A percentile compares a stretch with the other conserved stretches of the same genome.
Evolutionary conservation across 2,113 vertebrate species (phyloP).

Genomic region (Aramus guarauna): DNA sequence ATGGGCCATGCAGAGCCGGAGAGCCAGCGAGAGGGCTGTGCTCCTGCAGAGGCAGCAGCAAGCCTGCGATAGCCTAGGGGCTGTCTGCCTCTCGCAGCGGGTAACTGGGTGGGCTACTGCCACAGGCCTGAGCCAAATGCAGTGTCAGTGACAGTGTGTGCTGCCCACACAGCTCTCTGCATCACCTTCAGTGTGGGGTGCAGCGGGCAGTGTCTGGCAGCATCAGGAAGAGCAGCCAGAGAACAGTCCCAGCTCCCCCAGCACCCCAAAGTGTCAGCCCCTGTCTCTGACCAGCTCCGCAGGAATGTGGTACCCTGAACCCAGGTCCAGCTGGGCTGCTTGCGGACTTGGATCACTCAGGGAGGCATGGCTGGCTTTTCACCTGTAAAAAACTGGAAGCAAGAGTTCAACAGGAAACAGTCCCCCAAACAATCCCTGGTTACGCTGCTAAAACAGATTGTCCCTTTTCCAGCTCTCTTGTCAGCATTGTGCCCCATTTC

Average conservation of each 20-base stretch:
- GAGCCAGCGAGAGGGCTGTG: neutral
- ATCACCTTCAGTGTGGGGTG: neutral
- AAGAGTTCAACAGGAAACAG: neutral
- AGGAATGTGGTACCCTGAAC: neutral
- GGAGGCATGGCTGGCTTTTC: neutral
- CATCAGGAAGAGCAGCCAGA: neutral
- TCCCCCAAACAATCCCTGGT: neutral
- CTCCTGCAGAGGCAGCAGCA: neutral
- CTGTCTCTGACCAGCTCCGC: neutral
- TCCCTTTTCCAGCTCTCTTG: neutral
- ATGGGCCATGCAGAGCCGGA: neutral
- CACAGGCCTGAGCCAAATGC: neutral
- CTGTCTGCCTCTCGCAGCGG: neutral
- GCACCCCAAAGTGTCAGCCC: neutral
- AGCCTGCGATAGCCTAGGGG: neutral
- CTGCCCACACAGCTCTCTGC: neutral
- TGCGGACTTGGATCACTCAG: neutral
- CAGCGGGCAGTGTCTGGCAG: neutral
- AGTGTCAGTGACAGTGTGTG: neutral
- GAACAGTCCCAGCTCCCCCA: neutral
- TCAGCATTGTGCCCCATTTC: neutral
- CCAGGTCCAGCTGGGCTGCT: neutral
- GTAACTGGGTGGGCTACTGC: neutral
- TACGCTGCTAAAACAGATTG: neutral
- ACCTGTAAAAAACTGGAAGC: neutral